Evolutionary conservation across 2,888 invertebrate species (phyloP).

Genomic region (Phortica okadai): DNA sequence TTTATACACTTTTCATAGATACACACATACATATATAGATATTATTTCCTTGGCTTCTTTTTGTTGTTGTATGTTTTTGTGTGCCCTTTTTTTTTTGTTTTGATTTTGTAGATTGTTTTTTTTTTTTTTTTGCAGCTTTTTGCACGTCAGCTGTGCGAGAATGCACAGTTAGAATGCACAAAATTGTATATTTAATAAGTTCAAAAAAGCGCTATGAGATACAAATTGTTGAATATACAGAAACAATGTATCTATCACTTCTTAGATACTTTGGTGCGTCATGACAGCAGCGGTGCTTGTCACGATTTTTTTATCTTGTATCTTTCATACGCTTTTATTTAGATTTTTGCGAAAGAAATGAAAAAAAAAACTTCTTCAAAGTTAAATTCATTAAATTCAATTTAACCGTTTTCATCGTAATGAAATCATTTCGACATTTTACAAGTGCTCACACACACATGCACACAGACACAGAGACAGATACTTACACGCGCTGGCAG

Average conservation of each 20-base stretch:
- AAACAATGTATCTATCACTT: neutral
- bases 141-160: neutral
- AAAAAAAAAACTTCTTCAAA: neutral
- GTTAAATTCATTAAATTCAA: constrained; percentile 2
- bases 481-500: too few relatives aligned
- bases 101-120: neutral
- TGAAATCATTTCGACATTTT: neutral
- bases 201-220: neutral
- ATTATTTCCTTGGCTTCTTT: neutral
- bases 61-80: neutral
- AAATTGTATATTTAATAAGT: neutral
- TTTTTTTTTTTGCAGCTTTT: neutral
- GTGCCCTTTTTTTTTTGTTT: neutral
- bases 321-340: too few relatives aligned
- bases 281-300: neutral
- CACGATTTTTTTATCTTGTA: neutral
- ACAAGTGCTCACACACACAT: neutral
- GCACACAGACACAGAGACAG: neutral
- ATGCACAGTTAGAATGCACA: neutral
- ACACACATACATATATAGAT: neutral
- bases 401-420: neutral
- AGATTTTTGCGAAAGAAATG: too few relatives aligned
- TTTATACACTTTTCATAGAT: neutral
- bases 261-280: neutral
- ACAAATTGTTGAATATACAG: neutral